A percentile compares a stretch with the other conserved stretches of the same genome.
Conservation (phyloP, 2,888 invertebrate species). For the Cheilosia soror region DNA sequence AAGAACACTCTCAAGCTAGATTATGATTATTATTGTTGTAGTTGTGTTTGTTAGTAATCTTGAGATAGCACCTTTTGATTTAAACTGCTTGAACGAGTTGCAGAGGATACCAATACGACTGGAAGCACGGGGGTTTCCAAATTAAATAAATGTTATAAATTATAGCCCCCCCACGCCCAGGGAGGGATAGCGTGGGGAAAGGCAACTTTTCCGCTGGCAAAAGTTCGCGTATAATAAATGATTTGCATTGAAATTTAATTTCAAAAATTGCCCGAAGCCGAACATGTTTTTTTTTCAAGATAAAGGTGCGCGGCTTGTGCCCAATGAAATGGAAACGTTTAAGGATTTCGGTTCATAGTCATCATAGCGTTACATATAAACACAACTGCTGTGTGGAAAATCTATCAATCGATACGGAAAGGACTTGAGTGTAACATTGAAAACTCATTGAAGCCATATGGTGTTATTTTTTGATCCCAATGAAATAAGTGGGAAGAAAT, state of each 20-base stretch:
- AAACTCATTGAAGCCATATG: slow-evolving; percentile 74
- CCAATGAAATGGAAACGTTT: slow-evolving; percentile 61
- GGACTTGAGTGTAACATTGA: slow-evolving; percentile 45
- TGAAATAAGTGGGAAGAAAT: slow-evolving; percentile 47
- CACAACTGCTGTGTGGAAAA: slow-evolving; percentile 15
- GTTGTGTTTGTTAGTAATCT: slow-evolving; percentile 66
- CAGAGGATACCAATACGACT: slow-evolving; percentile 9
- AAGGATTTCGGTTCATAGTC: slow-evolving; percentile 19
- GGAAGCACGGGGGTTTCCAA: slow-evolving; percentile 35
- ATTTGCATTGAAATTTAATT: slow-evolving; percentile 63
- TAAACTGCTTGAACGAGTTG: slow-evolving; percentile 52
- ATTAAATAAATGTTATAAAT: slow-evolving; percentile 70
- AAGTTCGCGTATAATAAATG: slow-evolving; percentile 45
- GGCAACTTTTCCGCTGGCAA: slow-evolving; percentile 13
- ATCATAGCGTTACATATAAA: too few relatives aligned
- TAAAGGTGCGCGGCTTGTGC: slow-evolving; percentile 31
- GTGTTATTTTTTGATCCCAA: slow-evolving; percentile 65
- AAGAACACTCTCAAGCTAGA: slow-evolving; percentile 43
- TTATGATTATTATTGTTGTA: slow-evolving; percentile 61
- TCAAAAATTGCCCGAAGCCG: slow-evolving; percentile 21
- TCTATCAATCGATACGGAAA: slow-evolving; percentile 26
- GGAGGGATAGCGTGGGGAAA: neutral
- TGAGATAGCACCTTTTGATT: slow-evolving; percentile 65
- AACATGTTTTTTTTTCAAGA: slow-evolving; percentile 21
- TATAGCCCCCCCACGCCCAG: slow-evolving; percentile 6